Conservation (phyloP, 2,888 invertebrate species). For the Trichogramma dendrolimi region DNA sequence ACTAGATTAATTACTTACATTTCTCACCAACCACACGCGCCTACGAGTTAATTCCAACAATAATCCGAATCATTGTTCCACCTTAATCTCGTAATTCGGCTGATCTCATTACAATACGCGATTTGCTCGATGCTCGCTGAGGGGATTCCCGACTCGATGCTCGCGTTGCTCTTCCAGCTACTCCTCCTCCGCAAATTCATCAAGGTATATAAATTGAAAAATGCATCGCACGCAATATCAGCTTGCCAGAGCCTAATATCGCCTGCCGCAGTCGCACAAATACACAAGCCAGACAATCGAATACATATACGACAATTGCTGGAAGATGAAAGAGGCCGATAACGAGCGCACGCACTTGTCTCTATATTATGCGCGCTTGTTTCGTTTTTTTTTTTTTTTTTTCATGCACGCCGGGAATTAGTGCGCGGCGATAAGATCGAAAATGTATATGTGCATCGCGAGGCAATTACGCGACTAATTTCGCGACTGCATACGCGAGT, state of each 20-base stretch:
- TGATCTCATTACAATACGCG: too few species aligned
- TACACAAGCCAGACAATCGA: constrained; percentile 3
- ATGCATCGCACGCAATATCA: constrained; percentile 2
- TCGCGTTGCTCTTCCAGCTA: constrained; percentile 13
- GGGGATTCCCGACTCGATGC: constrained; percentile 7
- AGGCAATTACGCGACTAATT: too few species aligned
- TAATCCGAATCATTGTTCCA: too few species aligned
- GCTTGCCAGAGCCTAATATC: too few species aligned
- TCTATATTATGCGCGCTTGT: too few species aligned
- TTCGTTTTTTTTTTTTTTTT: too few species aligned
- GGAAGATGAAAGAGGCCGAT: not conserved
- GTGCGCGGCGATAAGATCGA: too few species aligned
- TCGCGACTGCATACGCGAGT: too few species aligned
- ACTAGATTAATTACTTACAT: constrained; percentile 18
- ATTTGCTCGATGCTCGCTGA: too few species aligned
- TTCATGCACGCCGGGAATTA: too few species aligned
- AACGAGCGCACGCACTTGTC: constrained; percentile 26
- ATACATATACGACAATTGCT: constrained; percentile 18
- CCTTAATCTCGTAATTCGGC: too few species aligned
- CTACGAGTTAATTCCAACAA: not conserved
- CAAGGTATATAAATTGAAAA: constrained; percentile 15
- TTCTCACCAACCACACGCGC: constrained; percentile 8
- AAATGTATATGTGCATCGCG: too few species aligned
- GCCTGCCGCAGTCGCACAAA: not conserved
- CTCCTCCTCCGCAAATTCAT: not conserved